A percentile compares a stretch with the other conserved stretches of the same genome.
These are phyloP conservation scores for western clawed frog (Xenopus tropicalis) DNA, from an alignment of 2,113 vertebrate species.

Conservation along the genomic window DNA sequence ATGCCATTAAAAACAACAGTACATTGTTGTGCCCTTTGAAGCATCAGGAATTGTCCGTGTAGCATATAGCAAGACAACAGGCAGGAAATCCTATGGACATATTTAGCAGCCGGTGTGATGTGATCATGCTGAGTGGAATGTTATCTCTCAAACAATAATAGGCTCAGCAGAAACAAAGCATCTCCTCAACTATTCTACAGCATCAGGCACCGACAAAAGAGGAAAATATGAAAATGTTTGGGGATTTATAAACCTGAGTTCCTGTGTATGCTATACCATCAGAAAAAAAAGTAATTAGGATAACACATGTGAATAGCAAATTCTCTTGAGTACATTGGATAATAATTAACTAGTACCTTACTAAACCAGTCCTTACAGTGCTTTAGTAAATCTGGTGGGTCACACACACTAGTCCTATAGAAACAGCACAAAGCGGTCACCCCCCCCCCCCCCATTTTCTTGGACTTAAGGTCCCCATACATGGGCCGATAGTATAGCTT, in stretches of 20 bases:
- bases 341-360: too few relatives aligned
- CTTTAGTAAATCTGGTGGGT: too few relatives aligned
- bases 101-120: slow-evolving; percentile 10
- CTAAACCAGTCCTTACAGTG: too few relatives aligned
- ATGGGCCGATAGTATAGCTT: too few relatives aligned
- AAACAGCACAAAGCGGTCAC: too few relatives aligned
- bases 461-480: too few relatives aligned
- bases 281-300: too few relatives aligned
- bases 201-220: slow-evolving; percentile 4
- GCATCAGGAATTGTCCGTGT: not conserved
- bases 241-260: not conserved
- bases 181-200: slow-evolving; percentile 6
- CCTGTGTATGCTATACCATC: not conserved
- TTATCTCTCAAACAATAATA: slow-evolving; percentile 12
- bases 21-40: not conserved
- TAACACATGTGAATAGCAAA: too few relatives aligned
- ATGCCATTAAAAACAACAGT: not conserved
- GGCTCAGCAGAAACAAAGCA: slow-evolving; percentile 7
- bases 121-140: slow-evolving; percentile 24
- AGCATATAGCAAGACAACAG: slow-evolving; percentile 1
- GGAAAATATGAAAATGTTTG: not conserved
- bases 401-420: too few relatives aligned
- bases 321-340: too few relatives aligned
- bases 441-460: too few relatives aligned
- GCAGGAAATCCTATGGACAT: slow-evolving; percentile 34